phyloP scores from a whole-genome alignment of 2,113 vertebrate species.

The Emydura subglobosa region DNA sequence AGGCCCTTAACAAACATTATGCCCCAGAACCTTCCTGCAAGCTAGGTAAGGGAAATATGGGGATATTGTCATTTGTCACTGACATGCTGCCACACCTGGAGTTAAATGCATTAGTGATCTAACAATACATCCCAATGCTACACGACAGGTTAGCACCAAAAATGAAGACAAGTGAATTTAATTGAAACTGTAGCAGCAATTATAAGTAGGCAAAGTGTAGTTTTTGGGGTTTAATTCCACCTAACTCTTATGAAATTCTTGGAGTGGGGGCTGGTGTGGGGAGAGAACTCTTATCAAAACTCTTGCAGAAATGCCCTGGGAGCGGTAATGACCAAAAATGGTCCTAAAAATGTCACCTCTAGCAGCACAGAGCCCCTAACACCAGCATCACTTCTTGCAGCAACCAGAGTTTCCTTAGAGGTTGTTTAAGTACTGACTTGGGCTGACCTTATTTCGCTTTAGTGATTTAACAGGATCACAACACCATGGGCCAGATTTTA shows the following conservation, averaged over 20 bases:
- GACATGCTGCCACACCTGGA: background rate
- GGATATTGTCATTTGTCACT: background rate
- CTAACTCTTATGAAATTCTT: background rate
- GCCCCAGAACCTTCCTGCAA: background rate
- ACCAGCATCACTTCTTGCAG: background rate
- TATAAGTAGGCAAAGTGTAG: background rate
- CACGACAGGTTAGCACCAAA: background rate
- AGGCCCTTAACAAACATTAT: background rate
- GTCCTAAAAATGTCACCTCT: background rate
- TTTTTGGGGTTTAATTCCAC: background rate
- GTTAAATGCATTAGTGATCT: background rate
- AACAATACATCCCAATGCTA: background rate
- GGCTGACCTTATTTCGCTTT: background rate
- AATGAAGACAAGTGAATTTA: background rate
- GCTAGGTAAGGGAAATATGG: background rate
- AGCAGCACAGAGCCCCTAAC: accelerated
- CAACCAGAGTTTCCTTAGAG: background rate
- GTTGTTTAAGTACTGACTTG: background rate
- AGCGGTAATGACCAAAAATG: background rate
- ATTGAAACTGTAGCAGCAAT: background rate
- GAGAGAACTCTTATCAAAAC: background rate
- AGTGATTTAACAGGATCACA: background rate
- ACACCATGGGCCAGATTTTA: background rate
- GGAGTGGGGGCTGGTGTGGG: too few species aligned
- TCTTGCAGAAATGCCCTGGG: background rate